phyloP scores from a whole-genome alignment of 2,888 invertebrate species.

The Falcaria lacertinaria region DNA sequence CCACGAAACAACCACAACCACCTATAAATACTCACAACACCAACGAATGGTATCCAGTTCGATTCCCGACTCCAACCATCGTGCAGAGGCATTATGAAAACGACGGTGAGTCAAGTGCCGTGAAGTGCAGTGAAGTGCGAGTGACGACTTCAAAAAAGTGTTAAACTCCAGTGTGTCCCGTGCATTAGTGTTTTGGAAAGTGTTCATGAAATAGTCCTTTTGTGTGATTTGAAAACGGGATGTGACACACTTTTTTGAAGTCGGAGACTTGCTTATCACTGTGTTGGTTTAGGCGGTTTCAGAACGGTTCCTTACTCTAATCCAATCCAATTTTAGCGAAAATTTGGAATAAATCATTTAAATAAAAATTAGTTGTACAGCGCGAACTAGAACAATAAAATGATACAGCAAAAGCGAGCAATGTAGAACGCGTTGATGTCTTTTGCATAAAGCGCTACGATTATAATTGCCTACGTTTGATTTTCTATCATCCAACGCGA shows the following conservation, averaged over 20 bases:
- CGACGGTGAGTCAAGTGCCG: slow-evolving; percentile 64
- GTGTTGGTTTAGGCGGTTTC: neutral
- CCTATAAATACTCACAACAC: slow-evolving; percentile 75
- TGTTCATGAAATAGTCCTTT: slow-evolving; percentile 8
- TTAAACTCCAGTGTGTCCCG: slow-evolving; percentile 39
- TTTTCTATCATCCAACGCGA: neutral
- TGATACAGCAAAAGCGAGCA: neutral
- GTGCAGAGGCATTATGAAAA: slow-evolving; percentile 74
- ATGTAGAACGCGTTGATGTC: neutral
- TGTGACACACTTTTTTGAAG: slow-evolving; percentile 71
- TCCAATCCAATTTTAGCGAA: no score
- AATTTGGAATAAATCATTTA: no score
- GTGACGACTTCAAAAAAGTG: slow-evolving; percentile 73
- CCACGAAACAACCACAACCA: slow-evolving; percentile 74
- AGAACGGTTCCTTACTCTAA: neutral
- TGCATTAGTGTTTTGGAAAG: slow-evolving; percentile 29
- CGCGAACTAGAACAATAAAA: no score
- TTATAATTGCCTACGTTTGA: no score
- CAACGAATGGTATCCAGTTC: slow-evolving; percentile 66
- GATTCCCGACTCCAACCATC: slow-evolving; percentile 71
- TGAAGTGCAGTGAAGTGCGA: slow-evolving; percentile 53
- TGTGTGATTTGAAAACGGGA: slow-evolving; percentile 23
- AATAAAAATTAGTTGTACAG: no score
- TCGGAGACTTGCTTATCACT: slow-evolving; percentile 35
- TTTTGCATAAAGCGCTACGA: neutral